A percentile compares a stretch with the other conserved stretches of the same genome.
phyloP scores from a whole-genome alignment of 2,113 vertebrate genomes.

The Dipodomys spectabilis region DNA sequence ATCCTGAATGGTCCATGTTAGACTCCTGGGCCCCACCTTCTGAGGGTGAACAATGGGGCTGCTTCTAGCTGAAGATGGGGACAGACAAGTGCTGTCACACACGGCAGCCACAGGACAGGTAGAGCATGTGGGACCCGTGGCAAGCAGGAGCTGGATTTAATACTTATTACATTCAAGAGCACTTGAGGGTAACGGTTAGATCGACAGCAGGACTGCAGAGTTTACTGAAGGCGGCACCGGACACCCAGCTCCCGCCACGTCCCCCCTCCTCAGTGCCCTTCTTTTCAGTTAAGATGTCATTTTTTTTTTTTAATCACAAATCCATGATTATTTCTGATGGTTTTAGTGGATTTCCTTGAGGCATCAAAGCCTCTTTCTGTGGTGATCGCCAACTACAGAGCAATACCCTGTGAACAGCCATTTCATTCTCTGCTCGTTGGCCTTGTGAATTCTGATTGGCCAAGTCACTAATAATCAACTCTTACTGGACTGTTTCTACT shows the following conservation, averaged over 20 bases:
- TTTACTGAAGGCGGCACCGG: neutral
- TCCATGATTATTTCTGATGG: neutral
- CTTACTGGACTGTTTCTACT: neutral
- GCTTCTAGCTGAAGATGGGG: no score
- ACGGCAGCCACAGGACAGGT: fast-evolving
- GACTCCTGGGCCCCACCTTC: neutral
- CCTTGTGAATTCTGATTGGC: neutral
- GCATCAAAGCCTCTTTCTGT: no score
- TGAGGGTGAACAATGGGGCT: fast-evolving
- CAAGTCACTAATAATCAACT: neutral
- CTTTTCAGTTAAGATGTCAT: neutral
- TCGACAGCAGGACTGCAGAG: neutral
- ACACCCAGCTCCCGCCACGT: neutral
- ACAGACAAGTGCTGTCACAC: no score
- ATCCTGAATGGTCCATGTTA: neutral
- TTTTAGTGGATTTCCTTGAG: neutral
- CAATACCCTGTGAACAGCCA: neutral
- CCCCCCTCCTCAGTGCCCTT: neutral
- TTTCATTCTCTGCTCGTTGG: neutral
- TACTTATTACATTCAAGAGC: neutral
- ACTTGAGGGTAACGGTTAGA: neutral
- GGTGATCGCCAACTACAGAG: neutral
- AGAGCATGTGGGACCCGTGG: neutral
- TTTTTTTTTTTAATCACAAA: neutral
- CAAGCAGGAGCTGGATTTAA: no score